Evolutionary conservation across 2,797 vertebrate genomes (phyloP).

Genomic region (Mastacembelus armatus): DNA sequence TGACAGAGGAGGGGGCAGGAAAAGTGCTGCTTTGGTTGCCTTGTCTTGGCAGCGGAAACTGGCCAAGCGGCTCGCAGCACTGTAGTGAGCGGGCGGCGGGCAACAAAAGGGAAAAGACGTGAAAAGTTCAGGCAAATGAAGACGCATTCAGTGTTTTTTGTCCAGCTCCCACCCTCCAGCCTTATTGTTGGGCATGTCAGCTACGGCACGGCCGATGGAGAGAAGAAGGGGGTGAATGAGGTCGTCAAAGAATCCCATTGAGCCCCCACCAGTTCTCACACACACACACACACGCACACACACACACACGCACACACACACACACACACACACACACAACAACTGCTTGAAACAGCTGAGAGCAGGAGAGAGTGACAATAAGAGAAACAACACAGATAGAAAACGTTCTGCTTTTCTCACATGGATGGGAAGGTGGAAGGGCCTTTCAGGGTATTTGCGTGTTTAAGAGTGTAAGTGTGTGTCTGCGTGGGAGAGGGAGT

Average conservation of each 20-base stretch:
- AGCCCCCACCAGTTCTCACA: conserved; percentile 52
- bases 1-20: conserved; percentile 29
- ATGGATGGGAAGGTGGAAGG: conserved; percentile 64
- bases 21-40: conserved; percentile 63
- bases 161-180: conserved; percentile 66
- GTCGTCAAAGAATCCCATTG: conserved; percentile 74
- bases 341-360: conserved; percentile 74
- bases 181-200: conserved; percentile 76
- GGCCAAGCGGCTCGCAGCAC: conserved; percentile 63
- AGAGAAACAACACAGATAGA: conserved; percentile 58
- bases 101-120: conserved; percentile 79
- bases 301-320: conserved; percentile 32
- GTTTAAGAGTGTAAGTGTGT: conserved; percentile 61
- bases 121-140: conserved; percentile 85
- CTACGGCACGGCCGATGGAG: conserved; percentile 51
- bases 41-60: conserved; percentile 76
- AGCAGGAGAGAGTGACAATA: conserved; percentile 53
- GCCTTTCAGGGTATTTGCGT: conserved; percentile 67
- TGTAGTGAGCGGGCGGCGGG: conserved; percentile 65
- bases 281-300: conserved; percentile 22
- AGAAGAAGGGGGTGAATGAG: conserved; percentile 71
- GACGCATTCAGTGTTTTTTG: conserved; percentile 75
- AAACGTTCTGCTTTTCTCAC: conserved; percentile 64
- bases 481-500: conserved; percentile 27
- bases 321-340: conserved; percentile 24